These are phyloP conservation scores for Bergia puertoricense DNA, from an alignment of 92 coral and sea anemone species.

Conservation along the genomic window DNA sequence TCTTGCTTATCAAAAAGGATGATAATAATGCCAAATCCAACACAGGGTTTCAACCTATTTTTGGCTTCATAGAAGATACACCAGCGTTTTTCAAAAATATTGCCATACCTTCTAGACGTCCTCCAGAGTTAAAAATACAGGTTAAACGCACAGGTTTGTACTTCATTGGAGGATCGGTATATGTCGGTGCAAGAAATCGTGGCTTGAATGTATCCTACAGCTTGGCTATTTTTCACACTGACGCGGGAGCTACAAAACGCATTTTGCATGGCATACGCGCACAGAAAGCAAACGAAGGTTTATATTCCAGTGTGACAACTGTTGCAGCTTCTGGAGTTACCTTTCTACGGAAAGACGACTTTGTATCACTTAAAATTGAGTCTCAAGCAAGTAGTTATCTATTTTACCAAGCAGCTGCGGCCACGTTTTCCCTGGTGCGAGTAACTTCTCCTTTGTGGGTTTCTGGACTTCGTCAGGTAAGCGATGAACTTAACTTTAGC, in stretches of 20 bases:
- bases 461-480: neutral
- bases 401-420: neutral
- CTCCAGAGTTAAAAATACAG: neutral
- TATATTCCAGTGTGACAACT: neutral
- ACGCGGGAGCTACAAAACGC: neutral
- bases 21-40: neutral
- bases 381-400: neutral
- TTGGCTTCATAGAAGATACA: neutral
- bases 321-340: neutral
- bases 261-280: neutral
- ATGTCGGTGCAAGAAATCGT: neutral
- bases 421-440: neutral
- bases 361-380: neutral
- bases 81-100: slow-evolving; percentile 32
- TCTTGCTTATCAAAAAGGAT: neutral
- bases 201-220: neutral
- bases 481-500: neutral
- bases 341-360: slow-evolving; percentile 1
- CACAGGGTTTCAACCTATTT: neutral
- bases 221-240: neutral
- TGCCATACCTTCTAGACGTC: neutral
- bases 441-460: neutral
- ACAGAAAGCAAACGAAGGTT: neutral
- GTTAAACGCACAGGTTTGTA: slow-evolving; percentile 12
- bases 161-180: neutral